Conservation (phyloP, 2,797 vertebrate genomes). For the Acanthurus lineatus region DNA sequence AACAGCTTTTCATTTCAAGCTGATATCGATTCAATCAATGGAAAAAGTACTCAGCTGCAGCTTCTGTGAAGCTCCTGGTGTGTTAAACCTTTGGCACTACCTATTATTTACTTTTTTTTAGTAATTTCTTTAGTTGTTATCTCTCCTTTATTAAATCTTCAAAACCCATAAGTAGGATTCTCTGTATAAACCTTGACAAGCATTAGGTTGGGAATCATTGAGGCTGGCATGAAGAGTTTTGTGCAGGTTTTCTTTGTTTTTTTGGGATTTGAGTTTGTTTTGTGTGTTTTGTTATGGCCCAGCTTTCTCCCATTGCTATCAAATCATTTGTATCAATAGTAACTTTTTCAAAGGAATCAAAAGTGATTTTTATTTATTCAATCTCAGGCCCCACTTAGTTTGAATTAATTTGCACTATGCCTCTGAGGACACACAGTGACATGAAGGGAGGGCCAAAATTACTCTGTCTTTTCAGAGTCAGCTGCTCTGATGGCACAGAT, state of each 20-base stretch:
- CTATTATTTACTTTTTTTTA: no score
- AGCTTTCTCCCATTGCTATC: background rate
- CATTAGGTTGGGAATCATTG: background rate
- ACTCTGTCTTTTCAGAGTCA: constrained; percentile 48
- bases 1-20: background rate
- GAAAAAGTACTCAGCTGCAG: no score
- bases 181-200: no score
- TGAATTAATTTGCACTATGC: constrained; percentile 8
- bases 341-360: background rate
- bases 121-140: no score
- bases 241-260: background rate
- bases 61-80: no score
- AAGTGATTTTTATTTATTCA: background rate
- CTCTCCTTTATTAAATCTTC: no score
- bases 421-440: constrained; percentile 5
- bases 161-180: no score
- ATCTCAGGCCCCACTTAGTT: background rate
- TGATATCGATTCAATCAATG: background rate
- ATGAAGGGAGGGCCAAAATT: background rate
- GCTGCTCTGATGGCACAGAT: constrained; percentile 53
- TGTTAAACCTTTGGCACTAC: no score
- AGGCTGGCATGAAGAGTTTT: background rate
- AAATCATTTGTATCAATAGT: background rate
- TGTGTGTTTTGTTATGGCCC: background rate
- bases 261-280: no score